Evolutionary conservation across 2,113 vertebrate genomes (phyloP), one percentile per base, ranked within the genome.

Genomic region (Pangasianodon hypophthalmus): DNA sequence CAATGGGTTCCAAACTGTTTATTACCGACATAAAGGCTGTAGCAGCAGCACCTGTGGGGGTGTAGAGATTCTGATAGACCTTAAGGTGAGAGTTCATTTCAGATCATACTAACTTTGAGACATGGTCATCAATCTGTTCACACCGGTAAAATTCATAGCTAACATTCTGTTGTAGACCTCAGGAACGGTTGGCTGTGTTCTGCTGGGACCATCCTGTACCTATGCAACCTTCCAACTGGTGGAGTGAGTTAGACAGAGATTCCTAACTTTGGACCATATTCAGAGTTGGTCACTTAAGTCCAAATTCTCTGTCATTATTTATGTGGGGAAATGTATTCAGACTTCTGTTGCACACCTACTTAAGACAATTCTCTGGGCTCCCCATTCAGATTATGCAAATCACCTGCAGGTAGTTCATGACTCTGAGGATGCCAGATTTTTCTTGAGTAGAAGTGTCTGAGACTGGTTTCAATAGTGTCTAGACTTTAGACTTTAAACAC

Each of bases 151-250:
- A 73, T 5, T 87, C 26, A 81, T 58, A 50, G 14, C n/a, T 50
- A 52, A 11, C 5, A 88, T 52, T 41, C 26, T 85, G 58, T 90
- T 84, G n/a, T 95, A 99, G 98, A 2, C 6, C 0, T 0, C 46
- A 0, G 8, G 18, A 0, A 2, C 0, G 0, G 89, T 97, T 87
- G 98, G 98, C 58, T 99, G 97, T 92, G 96, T 93, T 9, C 92
- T 99, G 87, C 95, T 99, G 81, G 98, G 98, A 21, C 98, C 98
- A 0, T 96, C 96, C 0, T 99, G 98, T 90, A 98, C 97, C 37
- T 96, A 96, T 0, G 97, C 97, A 21, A 97, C 97, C 52, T 98
- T 92, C 92, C 96, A 97, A 80, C 97, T 99, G 93, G 94, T 97
- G 82, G 97, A 98, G 98, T 99, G 96, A 97, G 98, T 97, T 92